These are phyloP conservation scores for Rhadina sibilatrix DNA, from an alignment of 2,113 vertebrate genomes.

Conservation along the genomic window DNA sequence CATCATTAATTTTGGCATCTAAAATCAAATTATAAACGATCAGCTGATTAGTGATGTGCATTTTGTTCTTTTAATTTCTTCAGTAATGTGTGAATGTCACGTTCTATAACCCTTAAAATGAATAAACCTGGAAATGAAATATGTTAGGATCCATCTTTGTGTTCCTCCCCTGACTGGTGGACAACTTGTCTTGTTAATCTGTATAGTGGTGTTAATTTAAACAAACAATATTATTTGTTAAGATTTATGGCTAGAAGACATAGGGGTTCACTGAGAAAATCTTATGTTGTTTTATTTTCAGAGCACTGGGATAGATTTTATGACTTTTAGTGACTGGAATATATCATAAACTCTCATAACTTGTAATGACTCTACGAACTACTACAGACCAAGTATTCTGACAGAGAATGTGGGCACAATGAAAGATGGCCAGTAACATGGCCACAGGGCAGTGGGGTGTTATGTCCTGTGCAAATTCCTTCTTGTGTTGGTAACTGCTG, in stretches of 20 bases:
- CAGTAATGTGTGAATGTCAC: slow-evolving; percentile 69
- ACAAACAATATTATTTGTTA: slow-evolving; percentile 46
- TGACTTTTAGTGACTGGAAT: not conserved
- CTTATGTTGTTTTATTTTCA: slow-evolving; percentile 17
- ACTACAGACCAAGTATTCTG: slow-evolving; percentile 6
- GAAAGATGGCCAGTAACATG: not conserved
- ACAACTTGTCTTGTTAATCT: slow-evolving; percentile 68
- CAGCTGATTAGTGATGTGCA: slow-evolving; percentile 53
- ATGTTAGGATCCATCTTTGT: slow-evolving; percentile 56
- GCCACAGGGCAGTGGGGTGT: not conserved
- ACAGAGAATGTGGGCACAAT: not conserved
- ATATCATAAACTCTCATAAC: slow-evolving; percentile 1
- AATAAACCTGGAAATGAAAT: slow-evolving; percentile 61
- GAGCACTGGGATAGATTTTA: not conserved
- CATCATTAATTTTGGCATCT: slow-evolving; percentile 63
- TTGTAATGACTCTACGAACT: not conserved
- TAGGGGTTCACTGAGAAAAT: slow-evolving; percentile 21
- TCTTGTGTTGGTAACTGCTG: not conserved
- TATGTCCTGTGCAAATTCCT: not conserved
- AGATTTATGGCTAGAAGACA: slow-evolving; percentile 49
- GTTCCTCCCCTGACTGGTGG: slow-evolving; percentile 42
- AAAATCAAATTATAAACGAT: slow-evolving; percentile 68
- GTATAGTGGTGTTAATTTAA: slow-evolving; percentile 49
- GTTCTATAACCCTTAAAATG: slow-evolving; percentile 58
- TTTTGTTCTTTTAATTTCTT: slow-evolving; percentile 63